A percentile compares a stretch with the other conserved stretches of the same genome.
These are phyloP conservation scores for Chloroclysta siterata DNA, from an alignment of 2,888 invertebrate species.

Conservation along the genomic window DNA sequence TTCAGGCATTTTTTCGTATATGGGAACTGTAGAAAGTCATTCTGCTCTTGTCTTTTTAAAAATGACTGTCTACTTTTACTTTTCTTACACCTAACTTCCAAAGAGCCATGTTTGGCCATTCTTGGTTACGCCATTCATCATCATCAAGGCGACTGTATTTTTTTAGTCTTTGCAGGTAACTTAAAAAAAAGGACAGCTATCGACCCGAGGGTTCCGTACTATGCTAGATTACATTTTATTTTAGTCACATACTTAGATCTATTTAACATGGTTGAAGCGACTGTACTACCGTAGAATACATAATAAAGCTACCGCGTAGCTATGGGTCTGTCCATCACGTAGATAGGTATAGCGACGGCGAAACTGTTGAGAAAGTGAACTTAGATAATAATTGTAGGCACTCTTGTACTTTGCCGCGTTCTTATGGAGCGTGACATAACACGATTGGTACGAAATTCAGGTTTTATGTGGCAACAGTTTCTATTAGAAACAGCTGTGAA, in stretches of 20 bases:
- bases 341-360: background rate
- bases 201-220: too few relatives aligned
- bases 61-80: background rate
- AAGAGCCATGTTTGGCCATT: background rate
- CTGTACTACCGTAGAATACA: too few relatives aligned
- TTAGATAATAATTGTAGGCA: constrained; percentile 13
- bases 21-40: background rate
- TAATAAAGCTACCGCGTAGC: too few relatives aligned
- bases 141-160: too few relatives aligned
- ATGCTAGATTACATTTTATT: too few relatives aligned
- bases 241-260: too few relatives aligned
- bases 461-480: constrained; percentile 18
- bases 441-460: constrained; percentile 19
- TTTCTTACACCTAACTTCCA: background rate
- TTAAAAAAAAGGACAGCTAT: too few relatives aligned
- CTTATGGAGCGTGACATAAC: constrained; percentile 26
- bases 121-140: too few relatives aligned
- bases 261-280: too few relatives aligned
- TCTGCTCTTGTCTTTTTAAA: background rate
- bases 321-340: background rate
- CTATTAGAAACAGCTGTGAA: constrained; percentile 12
- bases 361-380: constrained; percentile 29
- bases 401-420: constrained; percentile 14
- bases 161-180: too few relatives aligned
- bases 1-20: background rate